Evolutionary conservation across 2,888 invertebrate species (phyloP), one percentile per base, ranked within the genome.

Genomic region (Resseliella maxima): DNA sequence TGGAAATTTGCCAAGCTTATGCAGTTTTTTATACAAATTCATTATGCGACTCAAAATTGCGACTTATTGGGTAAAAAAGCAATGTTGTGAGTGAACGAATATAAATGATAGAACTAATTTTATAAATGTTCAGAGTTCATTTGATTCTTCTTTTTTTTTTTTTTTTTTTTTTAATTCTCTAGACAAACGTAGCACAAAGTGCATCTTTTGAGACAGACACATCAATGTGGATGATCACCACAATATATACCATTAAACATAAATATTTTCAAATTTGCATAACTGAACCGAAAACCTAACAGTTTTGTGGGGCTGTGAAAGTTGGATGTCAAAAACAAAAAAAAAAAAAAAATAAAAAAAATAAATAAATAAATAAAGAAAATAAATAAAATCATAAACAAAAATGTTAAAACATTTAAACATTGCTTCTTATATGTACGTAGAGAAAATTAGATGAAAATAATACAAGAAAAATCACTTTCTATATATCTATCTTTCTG

Each of bases 221-320:
- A 50, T 50, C 46, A 50, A 50, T 50, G 15, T 41, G 18, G 50
- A 50, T 21, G 50, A 18, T 10, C 50, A 50, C 50, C 45, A 45
- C 6, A 45, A 45, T 45, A 10, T 45, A 21, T 21, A 50, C n/a
- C 8, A 15, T 21, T 21, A 50, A 8, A 50, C n/a, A 21, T 21
- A 50, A 2, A 50, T 50, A 50, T 12, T 41, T 41, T 41, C 18
- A 50, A 15, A 59, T 59, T 59, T 59, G 59, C 27, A 59, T 59
- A 15, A 27, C 59, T 59, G 59, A 59, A 59, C 59, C 59, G n/a
- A 27, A 27, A 59, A 50, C 46, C 18, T 5, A 59, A 59, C 59
- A 59, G 59, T 59, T 59, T n/a, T 59, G 59, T 24, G 59, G 59
- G 59, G 59, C 59, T 59, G 59, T 59, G 59, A 59, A 24, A 59